Base-by-base conservation (phyloP, 2,888 invertebrate species). In the Panzeria rudis region DNA sequence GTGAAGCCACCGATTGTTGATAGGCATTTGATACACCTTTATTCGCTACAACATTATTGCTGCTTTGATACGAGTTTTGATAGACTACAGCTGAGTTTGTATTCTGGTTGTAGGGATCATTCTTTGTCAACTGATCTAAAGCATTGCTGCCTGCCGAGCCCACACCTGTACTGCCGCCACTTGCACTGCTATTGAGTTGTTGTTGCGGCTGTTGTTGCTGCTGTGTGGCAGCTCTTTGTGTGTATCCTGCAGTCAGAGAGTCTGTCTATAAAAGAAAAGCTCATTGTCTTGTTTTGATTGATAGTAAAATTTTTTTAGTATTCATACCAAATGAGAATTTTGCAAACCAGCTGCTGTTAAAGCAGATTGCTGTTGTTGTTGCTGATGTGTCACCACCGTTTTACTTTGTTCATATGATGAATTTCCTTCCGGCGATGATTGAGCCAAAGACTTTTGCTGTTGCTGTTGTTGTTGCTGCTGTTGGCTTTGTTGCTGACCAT, bases 21-120 rank as follows among this genome's bases (percentile, higher is more conserved):
- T 92, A 92, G 29, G 88, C 89, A 87, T 88, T 89, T 78, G 90
- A 89, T 50, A 91, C 88, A 32, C 78, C 64, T 32, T 78, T 83
- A 86, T 92, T 90, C 84, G 90, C 91, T 17, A 88, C 87, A n/a
- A n/a, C n/a, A 41, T 89, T 89, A 41, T 89, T 88, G 73, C 88
- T 91, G 75, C 89, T 87, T 83, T 91, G 91, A 87, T 92, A 92
- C 38, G 92, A 90, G 80, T 90, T 92, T 86, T 92, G 92, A 87
- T 93, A 92, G 52, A 86, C 88, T 84, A 89, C 88, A 15, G 88
- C 80, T 68, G 89, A 89, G 32, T 90, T 88, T 73, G 89, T 86
- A 77, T 89, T 89, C 86, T 92, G 92, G 54, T 90, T 92, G 62
- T 93, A 93, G 0, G 91, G 93, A 90, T 93, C 93, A 84, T 88